A percentile compares a stretch with the other conserved stretches of the same genome.
Conservation (phyloP, 2,888 invertebrate genomes). For the Epinotia demarniana region DNA sequence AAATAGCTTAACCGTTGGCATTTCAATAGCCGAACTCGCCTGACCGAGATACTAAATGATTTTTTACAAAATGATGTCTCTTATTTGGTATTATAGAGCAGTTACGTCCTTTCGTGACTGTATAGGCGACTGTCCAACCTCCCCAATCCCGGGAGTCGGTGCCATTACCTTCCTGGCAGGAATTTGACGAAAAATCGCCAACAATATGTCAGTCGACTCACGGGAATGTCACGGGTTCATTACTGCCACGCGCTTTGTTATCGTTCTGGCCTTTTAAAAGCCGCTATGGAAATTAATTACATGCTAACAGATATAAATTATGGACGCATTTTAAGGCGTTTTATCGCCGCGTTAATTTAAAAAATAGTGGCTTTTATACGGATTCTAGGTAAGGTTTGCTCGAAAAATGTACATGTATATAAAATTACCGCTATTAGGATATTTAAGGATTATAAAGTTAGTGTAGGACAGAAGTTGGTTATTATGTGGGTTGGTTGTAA, state of each 20-base stretch:
- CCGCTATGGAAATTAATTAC: slow-evolving; percentile 35
- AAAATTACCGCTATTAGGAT: not conserved
- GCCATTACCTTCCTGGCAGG: slow-evolving; percentile 56
- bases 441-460: too few species aligned
- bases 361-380: slow-evolving; percentile 30
- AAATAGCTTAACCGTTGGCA: slow-evolving; percentile 9
- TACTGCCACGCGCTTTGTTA: slow-evolving; percentile 47
- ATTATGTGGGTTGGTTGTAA: too few species aligned
- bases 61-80: not conserved
- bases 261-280: slow-evolving; percentile 44
- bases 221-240: slow-evolving; percentile 50
- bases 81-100: not conserved
- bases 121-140: not conserved
- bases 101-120: not conserved
- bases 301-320: slow-evolving; percentile 41
- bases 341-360: slow-evolving; percentile 21
- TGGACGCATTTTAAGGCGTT: slow-evolving; percentile 34
- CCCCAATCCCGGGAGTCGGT: slow-evolving; percentile 45
- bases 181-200: slow-evolving; percentile 57
- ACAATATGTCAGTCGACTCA: slow-evolving; percentile 49
- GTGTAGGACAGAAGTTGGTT: too few species aligned
- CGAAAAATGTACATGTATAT: slow-evolving; percentile 26
- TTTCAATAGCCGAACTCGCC: slow-evolving; percentile 30
- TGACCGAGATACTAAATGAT: slow-evolving; percentile 33
- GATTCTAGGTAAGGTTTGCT: not conserved